A percentile compares a stretch with the other conserved stretches of the same genome.
Evolutionary conservation across 2,113 vertebrate species (phyloP).

Genomic region (Brienomyrus brachyistius): DNA sequence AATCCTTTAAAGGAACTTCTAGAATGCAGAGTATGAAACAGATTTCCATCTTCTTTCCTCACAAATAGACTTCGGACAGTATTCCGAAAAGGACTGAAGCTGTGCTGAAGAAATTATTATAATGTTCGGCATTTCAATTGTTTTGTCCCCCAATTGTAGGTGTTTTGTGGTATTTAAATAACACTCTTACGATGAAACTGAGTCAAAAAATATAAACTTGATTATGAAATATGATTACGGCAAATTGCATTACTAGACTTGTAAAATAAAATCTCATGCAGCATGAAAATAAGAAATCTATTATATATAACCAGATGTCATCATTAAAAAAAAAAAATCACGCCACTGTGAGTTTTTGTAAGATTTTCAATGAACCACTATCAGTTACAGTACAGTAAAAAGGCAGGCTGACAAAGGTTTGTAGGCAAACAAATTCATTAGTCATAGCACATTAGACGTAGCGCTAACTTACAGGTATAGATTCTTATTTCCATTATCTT

Average conservation of each 20-base stretch:
- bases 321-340: not conserved
- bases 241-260: not conserved
- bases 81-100: not conserved
- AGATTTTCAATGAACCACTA: not conserved
- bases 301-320: not conserved
- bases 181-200: not conserved
- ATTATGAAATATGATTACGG: not conserved
- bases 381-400: not conserved
- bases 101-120: not conserved
- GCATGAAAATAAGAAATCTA: not conserved
- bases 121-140: not conserved
- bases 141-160: not conserved
- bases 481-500: not conserved
- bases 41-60: not conserved
- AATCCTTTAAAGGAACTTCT: not conserved
- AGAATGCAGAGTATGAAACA: not conserved
- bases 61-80: not conserved
- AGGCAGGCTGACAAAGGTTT: not conserved
- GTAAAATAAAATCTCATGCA: not conserved
- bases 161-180: not conserved
- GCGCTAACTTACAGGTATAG: not conserved
- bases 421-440: not conserved
- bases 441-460: not conserved
- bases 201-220: not conserved
- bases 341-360: not conserved